Base-by-base conservation (phyloP, 1,140 invertebrate species). In the Pinna nobilis region DNA sequence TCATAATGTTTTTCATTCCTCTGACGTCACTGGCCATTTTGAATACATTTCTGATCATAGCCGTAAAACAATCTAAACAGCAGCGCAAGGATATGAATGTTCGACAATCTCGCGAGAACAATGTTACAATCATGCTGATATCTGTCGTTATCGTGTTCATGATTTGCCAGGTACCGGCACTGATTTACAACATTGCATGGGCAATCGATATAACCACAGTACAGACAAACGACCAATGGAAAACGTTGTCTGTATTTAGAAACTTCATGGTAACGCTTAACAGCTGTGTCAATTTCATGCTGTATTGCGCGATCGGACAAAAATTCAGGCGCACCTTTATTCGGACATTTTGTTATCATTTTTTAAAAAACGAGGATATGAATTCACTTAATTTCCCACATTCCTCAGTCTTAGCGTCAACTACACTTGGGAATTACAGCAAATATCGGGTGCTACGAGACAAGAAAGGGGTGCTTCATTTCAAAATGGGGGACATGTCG, bases 211-310 rank as follows among this genome's bases (percentile, higher is more conserved):
- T 73, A 41, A 30, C 73, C 6, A 70, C 60, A 0, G 74, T 84
- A 1, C 57, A 73, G 6, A 55, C 37, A 11, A 60, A 33, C 9
- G 71, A 74, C 18, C 76, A 77, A 50, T 87, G 82, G 81, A 73
- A 74, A 35, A 65, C 88, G 13, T 65, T 89, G 9, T 88, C 86
- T 13, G 78, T 76, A 7, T 49, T 86, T 41, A 72, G 94, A 77
- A 98, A 99, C 88, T 92, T 98, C n/a, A 91, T 98, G 33, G 96
- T 98, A 13, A 98, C 95, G 32, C 94, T 98, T 79, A 99, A 99
- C 90, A 98, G 96, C 80, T 97, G 97, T 78, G 95, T 98, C 39
- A 99, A 99, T 88, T 98, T 98, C 87, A 93, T 98, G 61, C 97
- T 99, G 73, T 99, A 99, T 89, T 97, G 98, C 70, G 97, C 97